Evolutionary conservation across 2,888 invertebrate genomes (phyloP).

Genomic region (Anorthoa munda): DNA sequence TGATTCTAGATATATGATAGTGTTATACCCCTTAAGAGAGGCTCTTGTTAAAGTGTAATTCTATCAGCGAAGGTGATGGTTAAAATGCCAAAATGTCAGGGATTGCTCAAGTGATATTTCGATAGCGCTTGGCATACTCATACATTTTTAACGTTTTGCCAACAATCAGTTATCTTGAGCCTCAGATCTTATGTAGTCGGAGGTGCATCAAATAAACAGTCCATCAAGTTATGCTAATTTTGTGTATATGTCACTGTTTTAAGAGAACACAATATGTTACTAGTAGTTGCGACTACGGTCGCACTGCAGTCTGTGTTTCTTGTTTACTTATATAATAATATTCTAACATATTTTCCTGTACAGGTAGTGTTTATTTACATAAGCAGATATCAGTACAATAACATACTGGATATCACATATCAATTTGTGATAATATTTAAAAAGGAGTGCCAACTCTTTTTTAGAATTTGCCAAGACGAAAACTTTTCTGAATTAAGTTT

Average conservation of each 20-base stretch:
- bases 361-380: not conserved
- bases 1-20: too few relatives aligned
- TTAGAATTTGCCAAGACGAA: not conserved
- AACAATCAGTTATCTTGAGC: too few relatives aligned
- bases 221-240: conserved; percentile 7
- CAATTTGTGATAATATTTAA: not conserved
- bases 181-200: too few relatives aligned
- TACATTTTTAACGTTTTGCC: too few relatives aligned
- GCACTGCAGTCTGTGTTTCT: not conserved
- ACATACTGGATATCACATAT: not conserved
- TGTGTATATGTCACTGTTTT: not conserved
- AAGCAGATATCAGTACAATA: not conserved
- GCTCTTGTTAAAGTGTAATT: too few relatives aligned
- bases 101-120: too few relatives aligned
- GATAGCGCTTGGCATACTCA: too few relatives aligned
- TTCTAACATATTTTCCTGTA: conserved; percentile 1
- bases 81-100: too few relatives aligned
- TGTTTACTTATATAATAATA: not conserved
- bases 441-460: not conserved
- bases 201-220: not conserved
- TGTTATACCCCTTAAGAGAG: too few relatives aligned
- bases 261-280: not conserved
- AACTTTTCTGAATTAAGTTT: too few relatives aligned
- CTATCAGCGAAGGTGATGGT: too few relatives aligned
- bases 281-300: not conserved